phyloP scores from a whole-genome alignment of 2,888 invertebrate species.

The Perithous albicinctus region DNA sequence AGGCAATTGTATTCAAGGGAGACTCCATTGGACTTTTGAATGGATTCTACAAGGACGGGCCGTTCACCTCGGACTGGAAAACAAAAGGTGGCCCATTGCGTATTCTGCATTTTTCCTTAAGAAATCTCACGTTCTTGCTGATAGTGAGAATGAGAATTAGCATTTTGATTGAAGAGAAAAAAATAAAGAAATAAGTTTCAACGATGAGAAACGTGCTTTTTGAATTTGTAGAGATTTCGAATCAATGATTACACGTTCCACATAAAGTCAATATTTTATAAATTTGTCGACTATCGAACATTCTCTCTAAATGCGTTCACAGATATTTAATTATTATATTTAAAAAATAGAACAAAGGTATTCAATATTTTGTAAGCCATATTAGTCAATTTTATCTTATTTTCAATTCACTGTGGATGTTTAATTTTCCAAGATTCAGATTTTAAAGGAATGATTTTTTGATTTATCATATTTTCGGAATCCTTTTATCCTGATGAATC shows the following conservation, averaged over 20 bases:
- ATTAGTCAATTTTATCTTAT: background rate
- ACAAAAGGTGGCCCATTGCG: slow-evolving; percentile 71
- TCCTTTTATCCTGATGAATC: background rate
- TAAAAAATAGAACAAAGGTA: too few species aligned
- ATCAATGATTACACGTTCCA: background rate
- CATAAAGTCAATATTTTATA: background rate
- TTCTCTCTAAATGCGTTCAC: background rate
- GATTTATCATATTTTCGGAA: background rate
- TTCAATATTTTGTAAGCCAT: background rate
- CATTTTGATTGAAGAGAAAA: slow-evolving; percentile 24
- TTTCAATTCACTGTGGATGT: background rate
- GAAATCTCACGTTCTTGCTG: slow-evolving; percentile 14
- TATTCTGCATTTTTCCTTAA: slow-evolving; percentile 21
- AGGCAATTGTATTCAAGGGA: slow-evolving; percentile 90
- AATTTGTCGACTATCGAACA: background rate
- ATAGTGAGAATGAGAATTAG: slow-evolving; percentile 26
- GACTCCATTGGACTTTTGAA: slow-evolving; percentile 89
- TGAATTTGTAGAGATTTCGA: background rate
- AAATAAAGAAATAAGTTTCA: background rate
- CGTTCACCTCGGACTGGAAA: slow-evolving; percentile 87
- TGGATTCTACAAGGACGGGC: slow-evolving; percentile 89
- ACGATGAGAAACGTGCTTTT: slow-evolving; percentile 4
- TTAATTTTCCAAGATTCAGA: background rate
- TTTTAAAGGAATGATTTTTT: background rate
- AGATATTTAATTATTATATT: background rate